Conservation (phyloP, 2,113 vertebrate genomes). For the Gasterosteus nipponicus region DNA sequence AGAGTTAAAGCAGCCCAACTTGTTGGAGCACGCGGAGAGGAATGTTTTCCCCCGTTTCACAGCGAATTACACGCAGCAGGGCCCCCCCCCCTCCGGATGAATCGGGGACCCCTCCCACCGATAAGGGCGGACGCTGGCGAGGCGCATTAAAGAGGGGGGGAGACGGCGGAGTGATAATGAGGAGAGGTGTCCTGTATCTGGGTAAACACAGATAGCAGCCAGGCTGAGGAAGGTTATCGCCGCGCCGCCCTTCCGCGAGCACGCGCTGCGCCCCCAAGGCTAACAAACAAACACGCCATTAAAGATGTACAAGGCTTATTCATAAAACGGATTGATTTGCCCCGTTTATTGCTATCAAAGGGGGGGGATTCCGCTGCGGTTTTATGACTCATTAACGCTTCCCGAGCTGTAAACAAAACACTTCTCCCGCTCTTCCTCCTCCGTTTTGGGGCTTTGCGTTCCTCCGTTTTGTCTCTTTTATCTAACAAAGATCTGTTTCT, state of each 20-base stretch:
- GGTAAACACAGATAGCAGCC: conserved; percentile 79
- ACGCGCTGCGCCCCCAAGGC: conserved; percentile 74
- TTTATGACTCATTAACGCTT: conserved; percentile 79
- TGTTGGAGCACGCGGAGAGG: conserved; percentile 65
- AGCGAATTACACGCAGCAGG: conserved; percentile 66
- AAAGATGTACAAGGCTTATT: conserved; percentile 82
- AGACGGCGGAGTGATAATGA: conserved; percentile 73
- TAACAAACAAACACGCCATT: conserved; percentile 82
- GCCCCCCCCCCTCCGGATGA: too few species aligned
- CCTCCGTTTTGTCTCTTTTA: not conserved
- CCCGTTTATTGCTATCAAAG: conserved; percentile 76
- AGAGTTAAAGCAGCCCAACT: conserved; percentile 72
- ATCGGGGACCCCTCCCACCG: conserved; percentile 68
- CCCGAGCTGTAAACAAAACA: conserved; percentile 74
- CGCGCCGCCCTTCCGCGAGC: conserved; percentile 66
- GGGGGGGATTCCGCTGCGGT: conserved; percentile 71
- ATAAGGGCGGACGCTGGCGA: conserved; percentile 72
- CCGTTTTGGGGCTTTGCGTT: not conserved
- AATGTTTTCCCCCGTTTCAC: conserved; percentile 74
- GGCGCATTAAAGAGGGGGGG: conserved; percentile 66
- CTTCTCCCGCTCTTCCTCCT: conserved; percentile 41
- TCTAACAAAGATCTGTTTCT: conserved; percentile 19
- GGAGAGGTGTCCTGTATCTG: conserved; percentile 76
- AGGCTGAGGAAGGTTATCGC: conserved; percentile 77
- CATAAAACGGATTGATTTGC: conserved; percentile 82